These are phyloP conservation scores for Opisthograptis luteolata DNA, from an alignment of 2,888 invertebrate genomes.

Conservation along the genomic window DNA sequence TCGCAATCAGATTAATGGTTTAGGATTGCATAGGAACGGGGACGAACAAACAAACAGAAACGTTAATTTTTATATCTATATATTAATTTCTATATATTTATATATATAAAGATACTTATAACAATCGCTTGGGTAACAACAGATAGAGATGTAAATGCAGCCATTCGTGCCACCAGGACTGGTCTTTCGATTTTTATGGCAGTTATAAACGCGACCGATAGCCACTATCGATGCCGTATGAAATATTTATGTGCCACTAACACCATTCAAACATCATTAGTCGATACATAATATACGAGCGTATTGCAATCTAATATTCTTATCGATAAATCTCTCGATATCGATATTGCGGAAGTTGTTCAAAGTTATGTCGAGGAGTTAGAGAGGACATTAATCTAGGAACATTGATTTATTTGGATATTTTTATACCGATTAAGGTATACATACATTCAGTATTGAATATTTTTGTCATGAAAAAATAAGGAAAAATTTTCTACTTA, in stretches of 20 bases:
- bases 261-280: slow-evolving; percentile 61
- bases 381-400: not conserved
- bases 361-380: slow-evolving; percentile 8
- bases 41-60: no score
- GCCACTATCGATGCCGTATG: slow-evolving; percentile 68
- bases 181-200: slow-evolving; percentile 61
- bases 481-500: no score
- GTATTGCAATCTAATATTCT: slow-evolving; percentile 30
- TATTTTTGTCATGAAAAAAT: no score
- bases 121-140: slow-evolving; percentile 36
- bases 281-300: slow-evolving; percentile 47
- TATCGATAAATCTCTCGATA: slow-evolving; percentile 31
- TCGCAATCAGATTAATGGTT: no score
- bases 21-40: no score
- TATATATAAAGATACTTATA: slow-evolving; percentile 28
- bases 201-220: slow-evolving; percentile 64
- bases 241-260: slow-evolving; percentile 67
- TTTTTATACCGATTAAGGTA: no score
- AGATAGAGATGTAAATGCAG: slow-evolving; percentile 49
- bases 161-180: slow-evolving; percentile 46
- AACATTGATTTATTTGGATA: no score
- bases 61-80: not conserved
- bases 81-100: no score
- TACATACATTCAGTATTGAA: no score
- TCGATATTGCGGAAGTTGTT: slow-evolving; percentile 16